Evolutionary conservation across 2,113 vertebrate species (phyloP).

Genomic region (Prinia subflava): DNA sequence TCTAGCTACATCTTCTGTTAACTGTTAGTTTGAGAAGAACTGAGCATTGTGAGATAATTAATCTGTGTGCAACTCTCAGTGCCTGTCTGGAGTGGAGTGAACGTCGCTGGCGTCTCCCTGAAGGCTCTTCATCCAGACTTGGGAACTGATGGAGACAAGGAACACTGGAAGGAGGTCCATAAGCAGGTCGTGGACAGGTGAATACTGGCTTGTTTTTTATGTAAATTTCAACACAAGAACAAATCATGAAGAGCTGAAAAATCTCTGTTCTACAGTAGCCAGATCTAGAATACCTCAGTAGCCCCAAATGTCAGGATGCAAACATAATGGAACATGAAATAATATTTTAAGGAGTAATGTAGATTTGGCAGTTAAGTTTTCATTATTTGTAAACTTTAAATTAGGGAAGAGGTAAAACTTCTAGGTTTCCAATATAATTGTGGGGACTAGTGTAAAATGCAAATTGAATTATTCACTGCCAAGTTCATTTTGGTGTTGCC

Average conservation of each 20-base stretch:
- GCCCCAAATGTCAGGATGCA: neutral
- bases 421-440: neutral
- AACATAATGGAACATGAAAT: neutral
- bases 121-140: constrained; percentile 87
- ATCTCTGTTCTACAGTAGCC: neutral
- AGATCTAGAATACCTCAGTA: neutral
- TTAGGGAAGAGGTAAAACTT: neutral
- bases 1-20: neutral
- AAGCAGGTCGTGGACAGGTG: constrained; percentile 96
- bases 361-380: neutral
- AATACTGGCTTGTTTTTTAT: neutral
- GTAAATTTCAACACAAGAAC: neutral
- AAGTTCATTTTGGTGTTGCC: neutral
- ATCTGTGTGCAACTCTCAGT: constrained; percentile 70
- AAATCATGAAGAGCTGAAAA: neutral
- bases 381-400: neutral
- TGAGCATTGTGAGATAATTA: neutral
- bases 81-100: constrained; percentile 96
- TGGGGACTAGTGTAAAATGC: neutral
- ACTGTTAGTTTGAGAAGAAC: neutral
- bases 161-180: constrained; percentile 92
- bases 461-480: neutral
- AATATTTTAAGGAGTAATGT: neutral
- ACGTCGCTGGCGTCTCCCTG: constrained; percentile 91
- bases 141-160: constrained; percentile 84